Percentiles rank a stretch among this genome's conserved stretches.
Conservation (phyloP, 2,888 invertebrate species). For the Gymnosoma rotundatum region DNA sequence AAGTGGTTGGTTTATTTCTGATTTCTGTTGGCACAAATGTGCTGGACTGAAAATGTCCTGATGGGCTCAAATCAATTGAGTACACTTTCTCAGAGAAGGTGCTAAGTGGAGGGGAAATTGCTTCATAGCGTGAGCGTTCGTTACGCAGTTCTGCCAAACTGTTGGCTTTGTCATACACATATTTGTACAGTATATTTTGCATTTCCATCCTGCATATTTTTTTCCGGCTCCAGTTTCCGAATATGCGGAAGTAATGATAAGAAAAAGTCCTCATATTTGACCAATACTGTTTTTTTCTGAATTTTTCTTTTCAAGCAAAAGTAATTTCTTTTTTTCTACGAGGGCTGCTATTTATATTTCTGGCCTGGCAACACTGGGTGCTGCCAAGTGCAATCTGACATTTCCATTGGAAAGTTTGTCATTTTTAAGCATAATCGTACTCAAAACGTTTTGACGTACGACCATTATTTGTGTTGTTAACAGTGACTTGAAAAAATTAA, state of each 20-base stretch:
- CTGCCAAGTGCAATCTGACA: too few species aligned
- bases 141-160: conserved; percentile 47
- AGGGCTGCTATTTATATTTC: too few species aligned
- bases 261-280: conserved; percentile 46
- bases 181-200: conserved; percentile 46
- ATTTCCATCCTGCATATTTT: conserved; percentile 53
- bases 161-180: conserved; percentile 47
- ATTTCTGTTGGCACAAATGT: conserved; percentile 45
- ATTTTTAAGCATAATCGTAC: too few species aligned
- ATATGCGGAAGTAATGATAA: conserved; percentile 47
- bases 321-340: conserved; percentile 35
- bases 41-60: conserved; percentile 41
- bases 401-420: too few species aligned
- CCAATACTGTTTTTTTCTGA: conserved; percentile 31
- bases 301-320: conserved; percentile 53
- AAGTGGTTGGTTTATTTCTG: conserved; percentile 45
- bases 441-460: too few species aligned
- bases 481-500: too few species aligned
- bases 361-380: too few species aligned
- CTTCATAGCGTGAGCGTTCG: conserved; percentile 50
- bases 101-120: conserved; percentile 48
- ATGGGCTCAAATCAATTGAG: conserved; percentile 37
- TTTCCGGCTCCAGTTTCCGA: conserved; percentile 55
- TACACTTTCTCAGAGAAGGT: conserved; percentile 39
- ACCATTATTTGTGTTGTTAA: too few species aligned